Base-by-base conservation (phyloP, 1,140 invertebrate genomes). In the Amyelois transitella region DNA sequence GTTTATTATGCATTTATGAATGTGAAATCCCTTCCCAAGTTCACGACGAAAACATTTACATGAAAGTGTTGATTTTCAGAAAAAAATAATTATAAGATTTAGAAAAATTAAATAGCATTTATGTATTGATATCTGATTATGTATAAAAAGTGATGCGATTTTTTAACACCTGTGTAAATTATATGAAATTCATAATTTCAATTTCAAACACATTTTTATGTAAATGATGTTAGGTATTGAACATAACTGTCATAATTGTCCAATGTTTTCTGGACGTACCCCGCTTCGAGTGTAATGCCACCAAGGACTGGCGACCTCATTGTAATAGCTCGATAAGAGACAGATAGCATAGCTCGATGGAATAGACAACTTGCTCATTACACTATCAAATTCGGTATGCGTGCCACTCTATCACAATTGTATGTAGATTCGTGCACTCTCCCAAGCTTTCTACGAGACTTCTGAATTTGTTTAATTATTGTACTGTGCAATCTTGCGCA, bases 371-470 rank as follows among this genome's bases (percentile, higher is more conserved):
- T 45, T 48, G n/a, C 45, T 8, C 18, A 48, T 48, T 48, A 48
- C 45, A 14, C 18, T 48, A 48, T 48, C 18, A 48, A 20, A 21
- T 21, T 48, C 20, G 19, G 18, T 19, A 48, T 5, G 45, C 45
- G 20, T 48, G 32, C 32, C 45, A 19, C 45, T 48, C 20, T 48
- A 51, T 8, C 21, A 38, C 56, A 53, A 68, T 68, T 67, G 65
- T 64, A 74, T 74, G 72, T 82, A 77, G 75, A 74, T 77, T 63
- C 50, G 55, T 56, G 55, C 59, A 49, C 52, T 54, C 60, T 66
- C 67, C 52, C 72, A 69, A 64, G 64, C 72, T 72, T 75, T 60
- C 28, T 54, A 62, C 43, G 43, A n/a, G n/a, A 58, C 53, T 62
- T 51, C 38, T 44, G 51, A 61, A 53, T 51, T 60, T 14, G n/a